Base-by-base conservation (phyloP, 2,113 vertebrate genomes). In the Chloropsis cyanopogon region DNA sequence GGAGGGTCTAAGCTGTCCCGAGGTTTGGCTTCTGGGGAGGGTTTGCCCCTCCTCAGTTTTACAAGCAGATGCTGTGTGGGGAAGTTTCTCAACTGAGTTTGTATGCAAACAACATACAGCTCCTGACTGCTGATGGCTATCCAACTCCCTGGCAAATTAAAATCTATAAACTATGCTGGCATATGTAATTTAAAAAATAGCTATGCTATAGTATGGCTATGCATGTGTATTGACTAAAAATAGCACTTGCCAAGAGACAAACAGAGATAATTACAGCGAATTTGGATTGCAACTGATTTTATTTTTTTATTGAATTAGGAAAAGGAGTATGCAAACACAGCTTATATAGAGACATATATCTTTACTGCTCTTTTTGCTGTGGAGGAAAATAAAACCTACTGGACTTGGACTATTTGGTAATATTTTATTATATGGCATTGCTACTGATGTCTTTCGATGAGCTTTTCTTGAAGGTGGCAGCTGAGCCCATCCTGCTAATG, bases 131-230 rank as follows among this genome's bases (percentile, higher is more conserved):
- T 66, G 92, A 86, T 96, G 94, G 93, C 95, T 92, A 85, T 88
- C 93, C 95, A 96, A 88, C n/a, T 94, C 57, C 92, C 63, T 3
- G 11, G 79, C 82, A 94, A 92, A 96, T 93, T 93, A 92, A 96
- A 95, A 94, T 92, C 96, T 92, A 92, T 88, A 94, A 90, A 86
- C 80, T 78, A 83, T 4, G 10, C 85, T 86, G 85, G 88, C 93
- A 95, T 95, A 94, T 94, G 95, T 83, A 90, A 92, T 96, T 86
- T 95, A 94, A 95, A 93, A 96, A 94, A 64, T 65, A 94, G 85
- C 76, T 92, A n/a, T 33, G 79, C 59, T 92, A 35, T 95, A 88
- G 79, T 78, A 83, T 93, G 88, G 90, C 85, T 90, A n/a, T 92
- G 94, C 76, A 81, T 68, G 86, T 0, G 2, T 92, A 52, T 44